Evolutionary conservation across 2,888 invertebrate species (phyloP).

Genomic region (Anticlea derivata): DNA sequence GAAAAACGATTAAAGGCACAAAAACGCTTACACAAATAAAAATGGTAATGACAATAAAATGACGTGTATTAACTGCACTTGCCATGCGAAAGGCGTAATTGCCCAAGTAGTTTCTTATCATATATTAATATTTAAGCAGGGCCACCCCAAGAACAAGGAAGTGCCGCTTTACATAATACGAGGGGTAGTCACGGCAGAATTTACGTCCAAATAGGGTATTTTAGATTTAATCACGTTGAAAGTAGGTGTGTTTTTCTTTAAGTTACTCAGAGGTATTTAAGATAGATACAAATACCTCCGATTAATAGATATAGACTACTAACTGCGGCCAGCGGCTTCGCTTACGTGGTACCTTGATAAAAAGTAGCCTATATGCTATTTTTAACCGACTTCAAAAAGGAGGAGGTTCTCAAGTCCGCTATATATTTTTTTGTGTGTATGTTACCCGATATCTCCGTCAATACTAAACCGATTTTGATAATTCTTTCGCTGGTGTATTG

Average conservation of each 20-base stretch:
- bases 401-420: too few species aligned
- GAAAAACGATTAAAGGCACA: neutral
- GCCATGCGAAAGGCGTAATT: constrained; percentile 36
- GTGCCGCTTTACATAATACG: constrained; percentile 33
- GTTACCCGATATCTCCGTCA: too few species aligned
- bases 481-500: too few species aligned
- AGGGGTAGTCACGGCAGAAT: constrained; percentile 34
- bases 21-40: constrained; percentile 8
- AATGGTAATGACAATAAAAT: constrained; percentile 29
- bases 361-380: too few species aligned
- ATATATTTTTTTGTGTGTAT: too few species aligned
- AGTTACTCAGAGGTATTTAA: neutral
- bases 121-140: constrained; percentile 41
- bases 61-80: constrained; percentile 29
- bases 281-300: neutral
- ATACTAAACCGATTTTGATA: too few species aligned
- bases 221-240: constrained; percentile 29
- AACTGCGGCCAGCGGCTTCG: too few species aligned
- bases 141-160: constrained; percentile 33
- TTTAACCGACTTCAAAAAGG: too few species aligned
- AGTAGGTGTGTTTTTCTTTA: constrained; percentile 4
- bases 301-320: too few species aligned
- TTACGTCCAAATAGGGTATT: constrained; percentile 30
- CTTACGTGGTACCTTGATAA: too few species aligned
- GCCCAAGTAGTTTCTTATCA: constrained; percentile 39